Evolutionary conservation across 2,113 vertebrate genomes (phyloP), one percentile per base, ranked within the genome.

Genomic region (Jaculus jaculus): DNA sequence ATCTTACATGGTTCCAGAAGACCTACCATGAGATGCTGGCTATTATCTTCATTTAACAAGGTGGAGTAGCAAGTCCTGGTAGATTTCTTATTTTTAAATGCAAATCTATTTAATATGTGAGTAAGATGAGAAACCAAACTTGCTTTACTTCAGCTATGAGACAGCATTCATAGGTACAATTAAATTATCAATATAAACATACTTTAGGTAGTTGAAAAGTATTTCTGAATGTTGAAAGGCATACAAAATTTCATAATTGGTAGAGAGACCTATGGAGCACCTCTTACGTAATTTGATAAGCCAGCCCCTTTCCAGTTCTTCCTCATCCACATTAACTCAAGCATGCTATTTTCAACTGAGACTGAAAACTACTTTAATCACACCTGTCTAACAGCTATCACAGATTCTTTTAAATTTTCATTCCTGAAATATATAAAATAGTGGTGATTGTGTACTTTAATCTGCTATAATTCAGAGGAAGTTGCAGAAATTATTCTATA

Each of bases 311-410:
- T 23, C 16, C 58, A 24, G 60, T 84, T 90, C 47, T 18, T 71
- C 3, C 30, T 28, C 21, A 17, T 13, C 71, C 32, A 79, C 26
- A 66, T 7, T 68, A 32, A 65, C 8, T 21, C 39, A 42, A 18
- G 5, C 61, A 11, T 65, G 30, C 16, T 86, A 13, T 85, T 83
- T 89, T 85, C 60, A 85, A 37, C 37, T 2, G 30, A 85, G 37
- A 17, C 20, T 90, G 51, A 71, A 87, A 68, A 77, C 37, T 75
- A 16, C 91, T 93, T 96, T 84, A 79, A 94, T 72, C 75, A 3
- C 24, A 26, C 47, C 47, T 72, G 20, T 84, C 66, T 87, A 73
- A 94, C 20, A 82, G 39, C 84, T 21, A 85, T 84, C 21, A 81
- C 58, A 23, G 5, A 28, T 15, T 2, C 63, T 26, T 16, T 71